Base-by-base conservation (phyloP, 2,113 vertebrate species). In the Dryoscopus gambensis region DNA sequence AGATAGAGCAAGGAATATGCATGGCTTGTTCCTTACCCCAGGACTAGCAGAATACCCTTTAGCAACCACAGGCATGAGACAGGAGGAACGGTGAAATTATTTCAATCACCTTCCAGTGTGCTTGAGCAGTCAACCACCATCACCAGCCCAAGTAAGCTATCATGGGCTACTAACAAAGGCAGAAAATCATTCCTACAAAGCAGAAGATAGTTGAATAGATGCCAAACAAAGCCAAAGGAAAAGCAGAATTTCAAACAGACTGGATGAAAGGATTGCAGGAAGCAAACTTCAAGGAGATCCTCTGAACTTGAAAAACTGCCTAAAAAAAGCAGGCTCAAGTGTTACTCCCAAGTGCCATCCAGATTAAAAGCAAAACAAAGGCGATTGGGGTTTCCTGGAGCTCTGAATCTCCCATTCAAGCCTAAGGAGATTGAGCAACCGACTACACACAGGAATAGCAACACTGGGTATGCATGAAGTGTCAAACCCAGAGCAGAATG, bases 201-300 rank as follows among this genome's bases (percentile, higher is more conserved):
- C 70, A 94, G 55, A 70, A 80, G 68, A 68, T 33, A 87, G 56
- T 27, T 96, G 95, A 95, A 93, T 59, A 68, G 80, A 49, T 84
- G 83, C 93, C 83, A 90, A 89, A 93, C 46, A 92, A 94, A 90
- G 95, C 35, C 76, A 77, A 86, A 94, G 75, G 79, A 93, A 91
- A 86, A 90, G n/a, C 31, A 92, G 79, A 90, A 94, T 96, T 96
- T 96, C 88, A 94, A 94, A 90, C 47, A 93, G 90, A 81, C 25
- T 57, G 69, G 60, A 90, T 95, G 88, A 97, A 96, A 97, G 69
- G 62, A 93, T 89, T 3, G 1, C 52, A 75, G 86, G 65, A 93
- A 94, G 69, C 56, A 84, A 94, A 89, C 93, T 90, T 96, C 71
- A 92, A 93, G 90, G 85, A 96, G 83, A 92, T 74, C 39, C 71